Evolutionary conservation across 2,888 invertebrate genomes (phyloP).

Genomic region (Dasysyrphus tricinctus): DNA sequence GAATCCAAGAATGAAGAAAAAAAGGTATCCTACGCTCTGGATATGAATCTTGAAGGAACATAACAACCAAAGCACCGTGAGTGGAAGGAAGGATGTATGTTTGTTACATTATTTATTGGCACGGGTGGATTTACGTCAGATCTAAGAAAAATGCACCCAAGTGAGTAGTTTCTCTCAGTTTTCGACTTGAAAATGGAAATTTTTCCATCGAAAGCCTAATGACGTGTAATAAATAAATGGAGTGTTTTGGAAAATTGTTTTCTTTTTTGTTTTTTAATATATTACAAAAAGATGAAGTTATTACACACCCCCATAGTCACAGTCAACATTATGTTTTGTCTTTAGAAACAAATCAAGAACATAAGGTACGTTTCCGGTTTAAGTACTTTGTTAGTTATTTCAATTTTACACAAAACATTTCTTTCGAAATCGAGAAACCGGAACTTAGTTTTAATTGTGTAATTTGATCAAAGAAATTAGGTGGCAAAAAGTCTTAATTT

Average conservation of each 20-base stretch:
- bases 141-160: slow-evolving; percentile 69
- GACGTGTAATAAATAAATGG: slow-evolving; percentile 30
- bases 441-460: no score
- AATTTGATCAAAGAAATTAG: no score
- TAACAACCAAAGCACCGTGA: slow-evolving; percentile 44
- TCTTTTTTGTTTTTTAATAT: background rate
- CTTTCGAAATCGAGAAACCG: no score
- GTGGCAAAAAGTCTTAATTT: no score
- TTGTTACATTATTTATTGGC: slow-evolving; percentile 72
- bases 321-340: background rate
- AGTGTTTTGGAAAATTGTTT: slow-evolving; percentile 19
- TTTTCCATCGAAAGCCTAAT: slow-evolving; percentile 35
- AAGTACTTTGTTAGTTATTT: no score
- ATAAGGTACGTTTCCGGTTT: no score
- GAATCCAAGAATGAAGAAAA: slow-evolving; percentile 3
- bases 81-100: slow-evolving; percentile 57
- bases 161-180: slow-evolving; percentile 64
- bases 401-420: no score
- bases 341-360: background rate
- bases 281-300: slow-evolving; percentile 13
- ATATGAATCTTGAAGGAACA: slow-evolving; percentile 53
- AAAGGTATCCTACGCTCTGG: slow-evolving; percentile 1
- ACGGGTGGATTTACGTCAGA: slow-evolving; percentile 67
- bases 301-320: background rate
- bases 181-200: slow-evolving; percentile 59